Percentiles rank a stretch among this genome's conserved stretches.
Conservation (phyloP, 2,888 invertebrate genomes). For the Callosobruchus maculatus region DNA sequence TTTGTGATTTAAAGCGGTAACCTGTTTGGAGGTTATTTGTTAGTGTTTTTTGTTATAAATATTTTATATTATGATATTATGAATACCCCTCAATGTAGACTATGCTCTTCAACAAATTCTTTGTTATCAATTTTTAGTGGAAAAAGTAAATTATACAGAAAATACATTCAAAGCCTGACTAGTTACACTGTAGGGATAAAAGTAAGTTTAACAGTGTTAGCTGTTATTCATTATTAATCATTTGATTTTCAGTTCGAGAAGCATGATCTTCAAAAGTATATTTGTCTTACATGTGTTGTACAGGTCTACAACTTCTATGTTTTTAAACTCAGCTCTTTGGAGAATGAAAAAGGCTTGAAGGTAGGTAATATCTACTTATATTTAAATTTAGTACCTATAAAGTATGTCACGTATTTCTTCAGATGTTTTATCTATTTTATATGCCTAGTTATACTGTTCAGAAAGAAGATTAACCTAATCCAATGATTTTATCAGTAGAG, state of each 20-base stretch:
- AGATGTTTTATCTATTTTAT: too few relatives aligned
- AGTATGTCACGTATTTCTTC: too few relatives aligned
- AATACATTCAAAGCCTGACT: not conserved
- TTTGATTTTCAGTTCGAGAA: not conserved
- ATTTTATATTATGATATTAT: not conserved
- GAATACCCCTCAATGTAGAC: not conserved
- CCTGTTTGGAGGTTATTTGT: too few relatives aligned
- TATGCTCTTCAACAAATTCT: not conserved
- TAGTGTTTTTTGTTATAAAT: not conserved
- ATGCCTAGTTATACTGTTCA: too few relatives aligned
- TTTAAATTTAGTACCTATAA: not conserved
- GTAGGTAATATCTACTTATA: not conserved
- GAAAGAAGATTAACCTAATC: too few relatives aligned
- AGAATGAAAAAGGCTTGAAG: not conserved
- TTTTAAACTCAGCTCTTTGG: not conserved
- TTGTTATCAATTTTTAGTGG: not conserved
- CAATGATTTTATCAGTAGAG: too few relatives aligned
- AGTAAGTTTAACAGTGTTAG: not conserved
- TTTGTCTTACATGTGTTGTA: not conserved
- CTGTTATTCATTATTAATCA: not conserved
- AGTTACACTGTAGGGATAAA: not conserved
- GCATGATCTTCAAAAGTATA: not conserved
- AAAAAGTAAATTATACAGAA: not conserved
- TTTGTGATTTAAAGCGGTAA: too few relatives aligned
- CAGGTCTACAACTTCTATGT: not conserved